A percentile compares a stretch with the other conserved stretches of the same genome.
These are phyloP conservation scores for Lipotes vexillifer DNA, from an alignment of 2,113 vertebrate species.

Conservation along the genomic window DNA sequence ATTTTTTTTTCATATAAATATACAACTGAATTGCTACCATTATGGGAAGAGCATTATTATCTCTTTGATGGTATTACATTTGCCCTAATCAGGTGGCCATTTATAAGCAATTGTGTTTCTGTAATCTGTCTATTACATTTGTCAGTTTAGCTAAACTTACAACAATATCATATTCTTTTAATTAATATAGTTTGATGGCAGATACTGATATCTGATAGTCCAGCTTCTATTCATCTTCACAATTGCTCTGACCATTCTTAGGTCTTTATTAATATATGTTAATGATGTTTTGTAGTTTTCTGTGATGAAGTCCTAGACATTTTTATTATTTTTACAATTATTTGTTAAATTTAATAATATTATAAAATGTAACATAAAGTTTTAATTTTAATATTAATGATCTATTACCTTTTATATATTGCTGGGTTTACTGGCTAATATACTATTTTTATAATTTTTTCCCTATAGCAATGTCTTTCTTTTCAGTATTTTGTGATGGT, in stretches of 20 bases:
- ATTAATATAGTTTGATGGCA: background rate
- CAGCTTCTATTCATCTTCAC: background rate
- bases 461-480: background rate
- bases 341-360: background rate
- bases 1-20: background rate
- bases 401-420: background rate
- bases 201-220: background rate
- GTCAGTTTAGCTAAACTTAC: background rate
- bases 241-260: background rate
- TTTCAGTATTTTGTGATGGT: background rate
- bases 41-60: background rate
- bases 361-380: background rate
- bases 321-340: background rate
- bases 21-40: background rate
- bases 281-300: background rate
- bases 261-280: background rate
- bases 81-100: background rate
- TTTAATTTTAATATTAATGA: background rate
- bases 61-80: background rate
- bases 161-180: background rate
- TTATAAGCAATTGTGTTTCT: background rate
- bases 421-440: background rate
- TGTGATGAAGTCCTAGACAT: background rate
- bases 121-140: background rate
- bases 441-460: background rate